Evolutionary conservation across 2,797 vertebrate genomes (phyloP), one percentile per base, ranked within the genome.

Genomic region (Pagetopsis macropterus): DNA sequence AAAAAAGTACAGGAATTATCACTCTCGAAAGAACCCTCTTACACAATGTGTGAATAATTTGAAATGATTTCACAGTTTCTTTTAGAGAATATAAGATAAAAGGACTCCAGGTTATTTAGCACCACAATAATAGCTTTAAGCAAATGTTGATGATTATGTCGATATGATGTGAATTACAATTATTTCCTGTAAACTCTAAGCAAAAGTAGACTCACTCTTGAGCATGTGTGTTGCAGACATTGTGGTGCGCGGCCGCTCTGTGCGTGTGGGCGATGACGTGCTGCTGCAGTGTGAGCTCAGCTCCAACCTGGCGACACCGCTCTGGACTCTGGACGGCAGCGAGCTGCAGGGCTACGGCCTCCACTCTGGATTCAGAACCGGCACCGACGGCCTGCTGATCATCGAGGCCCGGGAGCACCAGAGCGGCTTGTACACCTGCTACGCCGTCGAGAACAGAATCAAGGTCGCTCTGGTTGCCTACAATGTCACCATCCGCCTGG

Each of bases 241-340:
- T 5, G 48, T 33, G 0, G 79, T 88, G 89, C 96, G 94, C 83
- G 95, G 89, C 51, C 95, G 97, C 72, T 94, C 93, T 0, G 96
- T 99, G 81, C 93, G 95, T 75, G 94, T 92, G 19, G 96, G 97
- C 0, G 96, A 97, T 0, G 98, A 99, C 0, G 94, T 97, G 74
- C 95, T 99, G 67, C 90, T 99, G 84, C 97, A 96, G 86, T 99
- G 98, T 0, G 96, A 98, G 86, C 95, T 98, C 82, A 94, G 85
- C 54, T 99, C 98, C 74, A 99, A 99, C 92, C 86, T 98, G 89
- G 98, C 98, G 0, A 93, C 87, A 3, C 96, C 96, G 0, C 62
- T 91, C 44, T 99, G 98, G 98, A 94, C 94, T 9, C 86, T 96
- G 75, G 96, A 97, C 0, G 94, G 94, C 73, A 85, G 78, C 0